Evolutionary conservation across 2,113 vertebrate genomes (phyloP).

Genomic region (Toxostoma redivivum): DNA sequence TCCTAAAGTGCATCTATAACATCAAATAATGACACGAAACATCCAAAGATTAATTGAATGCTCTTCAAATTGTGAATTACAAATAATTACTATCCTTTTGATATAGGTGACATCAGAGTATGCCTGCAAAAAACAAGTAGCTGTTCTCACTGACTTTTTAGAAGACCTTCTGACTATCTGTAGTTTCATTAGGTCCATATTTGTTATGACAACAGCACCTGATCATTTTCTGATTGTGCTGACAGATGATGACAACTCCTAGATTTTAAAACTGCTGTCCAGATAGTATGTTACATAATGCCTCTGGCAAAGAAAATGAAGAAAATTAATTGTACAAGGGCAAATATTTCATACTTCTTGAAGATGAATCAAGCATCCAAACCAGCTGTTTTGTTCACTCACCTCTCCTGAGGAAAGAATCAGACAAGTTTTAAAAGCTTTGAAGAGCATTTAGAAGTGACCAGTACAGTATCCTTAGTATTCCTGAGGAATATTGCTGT

Average conservation of each 20-base stretch:
- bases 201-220: not conserved
- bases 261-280: not conserved
- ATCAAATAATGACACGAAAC: not conserved
- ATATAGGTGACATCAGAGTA: not conserved
- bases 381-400: not conserved
- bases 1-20: not conserved
- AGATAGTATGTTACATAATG: not conserved
- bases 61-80: not conserved
- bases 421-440: not conserved
- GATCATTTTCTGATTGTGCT: not conserved
- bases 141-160: not conserved
- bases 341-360: not conserved
- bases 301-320: not conserved
- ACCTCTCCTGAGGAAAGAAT: not conserved
- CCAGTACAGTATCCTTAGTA: not conserved
- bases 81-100: not conserved
- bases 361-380: not conserved
- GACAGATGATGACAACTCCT: not conserved
- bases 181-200: not conserved
- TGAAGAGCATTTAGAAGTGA: not conserved
- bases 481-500: not conserved
- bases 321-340: not conserved
- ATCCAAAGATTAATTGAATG: not conserved
- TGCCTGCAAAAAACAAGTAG: not conserved
- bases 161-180: not conserved